These are phyloP conservation scores for Pelvicachromis taeniatus DNA, from an alignment of 2,113 vertebrate species.

Conservation along the genomic window DNA sequence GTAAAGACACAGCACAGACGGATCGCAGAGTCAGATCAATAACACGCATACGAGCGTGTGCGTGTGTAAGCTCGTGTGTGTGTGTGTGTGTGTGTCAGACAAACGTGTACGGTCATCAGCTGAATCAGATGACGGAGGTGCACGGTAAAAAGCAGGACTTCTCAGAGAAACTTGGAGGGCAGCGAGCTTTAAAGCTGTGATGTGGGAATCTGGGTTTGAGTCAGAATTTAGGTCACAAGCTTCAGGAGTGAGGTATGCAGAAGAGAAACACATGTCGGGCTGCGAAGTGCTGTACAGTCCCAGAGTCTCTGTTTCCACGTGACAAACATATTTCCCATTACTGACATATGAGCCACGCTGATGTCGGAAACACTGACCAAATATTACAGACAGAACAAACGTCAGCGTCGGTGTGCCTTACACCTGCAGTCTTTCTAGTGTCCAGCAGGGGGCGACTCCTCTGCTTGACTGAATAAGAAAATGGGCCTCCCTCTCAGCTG, in stretches of 20 bases:
- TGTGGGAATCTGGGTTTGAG: background rate
- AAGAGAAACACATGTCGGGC: background rate
- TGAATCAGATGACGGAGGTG: background rate
- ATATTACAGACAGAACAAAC: background rate
- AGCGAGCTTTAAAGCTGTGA: background rate
- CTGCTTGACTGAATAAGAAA: background rate
- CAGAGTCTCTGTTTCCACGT: background rate
- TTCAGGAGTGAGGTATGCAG: background rate
- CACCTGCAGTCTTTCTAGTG: fast-evolving
- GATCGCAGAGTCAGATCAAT: background rate
- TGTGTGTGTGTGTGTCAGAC: background rate
- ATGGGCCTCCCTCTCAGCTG: background rate
- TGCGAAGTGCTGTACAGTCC: background rate
- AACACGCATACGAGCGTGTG: background rate
- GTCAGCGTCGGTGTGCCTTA: background rate
- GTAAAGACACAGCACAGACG: background rate
- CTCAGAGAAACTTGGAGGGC: background rate
- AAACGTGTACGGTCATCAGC: background rate
- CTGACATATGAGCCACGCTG: fast-evolving
- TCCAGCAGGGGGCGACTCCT: background rate
- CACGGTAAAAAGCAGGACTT: background rate
- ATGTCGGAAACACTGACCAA: background rate
- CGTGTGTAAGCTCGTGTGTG: background rate
- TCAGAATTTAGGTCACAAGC: background rate
- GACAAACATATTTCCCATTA: background rate